Evolutionary conservation across 2,888 invertebrate genomes (phyloP).

Genomic region (Eristalis intricaria): DNA sequence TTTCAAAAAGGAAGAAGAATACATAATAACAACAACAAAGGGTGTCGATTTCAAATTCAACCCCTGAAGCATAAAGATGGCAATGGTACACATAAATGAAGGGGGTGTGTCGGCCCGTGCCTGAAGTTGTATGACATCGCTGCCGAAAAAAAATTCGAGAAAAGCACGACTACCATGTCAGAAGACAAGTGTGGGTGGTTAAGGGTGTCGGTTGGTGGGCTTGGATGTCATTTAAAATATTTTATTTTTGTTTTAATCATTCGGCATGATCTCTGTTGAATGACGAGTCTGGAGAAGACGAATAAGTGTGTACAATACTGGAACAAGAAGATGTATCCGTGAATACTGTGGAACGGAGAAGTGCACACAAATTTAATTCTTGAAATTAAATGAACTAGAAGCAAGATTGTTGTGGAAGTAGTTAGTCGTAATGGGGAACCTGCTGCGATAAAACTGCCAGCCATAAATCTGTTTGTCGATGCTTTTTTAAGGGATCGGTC

Average conservation of each 20-base stretch:
- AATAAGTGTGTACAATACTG: conserved; percentile 38
- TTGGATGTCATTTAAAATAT: conserved; percentile 71
- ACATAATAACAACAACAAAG: conserved; percentile 62
- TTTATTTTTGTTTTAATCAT: conserved; percentile 71
- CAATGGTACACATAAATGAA: conserved; percentile 62
- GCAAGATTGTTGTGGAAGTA: conserved; percentile 78
- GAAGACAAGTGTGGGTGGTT: conserved; percentile 56
- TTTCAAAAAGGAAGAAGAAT: conserved; percentile 18
- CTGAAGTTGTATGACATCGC: conserved; percentile 26
- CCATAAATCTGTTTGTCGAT: conserved; percentile 55
- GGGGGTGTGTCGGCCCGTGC: conserved; percentile 63
- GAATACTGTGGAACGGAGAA: conserved; percentile 3
- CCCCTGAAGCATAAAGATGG: conserved; percentile 53
- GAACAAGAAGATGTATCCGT: conserved; percentile 42
- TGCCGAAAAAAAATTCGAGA: conserved; percentile 32
- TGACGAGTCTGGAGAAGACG: conserved; percentile 25
- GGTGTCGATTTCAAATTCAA: conserved; percentile 69
- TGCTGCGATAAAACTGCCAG: conserved; percentile 46
- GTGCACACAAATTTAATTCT: conserved; percentile 68
- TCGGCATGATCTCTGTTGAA: conserved; percentile 59
- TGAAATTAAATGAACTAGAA: conserved; percentile 80
- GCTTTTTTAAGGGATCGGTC: background rate
- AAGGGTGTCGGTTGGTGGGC: conserved; percentile 42
- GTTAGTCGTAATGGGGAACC: conserved; percentile 51
- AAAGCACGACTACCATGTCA: background rate